Evolutionary conservation across 2,113 vertebrate genomes (phyloP).

Genomic region (Passer domesticus): DNA sequence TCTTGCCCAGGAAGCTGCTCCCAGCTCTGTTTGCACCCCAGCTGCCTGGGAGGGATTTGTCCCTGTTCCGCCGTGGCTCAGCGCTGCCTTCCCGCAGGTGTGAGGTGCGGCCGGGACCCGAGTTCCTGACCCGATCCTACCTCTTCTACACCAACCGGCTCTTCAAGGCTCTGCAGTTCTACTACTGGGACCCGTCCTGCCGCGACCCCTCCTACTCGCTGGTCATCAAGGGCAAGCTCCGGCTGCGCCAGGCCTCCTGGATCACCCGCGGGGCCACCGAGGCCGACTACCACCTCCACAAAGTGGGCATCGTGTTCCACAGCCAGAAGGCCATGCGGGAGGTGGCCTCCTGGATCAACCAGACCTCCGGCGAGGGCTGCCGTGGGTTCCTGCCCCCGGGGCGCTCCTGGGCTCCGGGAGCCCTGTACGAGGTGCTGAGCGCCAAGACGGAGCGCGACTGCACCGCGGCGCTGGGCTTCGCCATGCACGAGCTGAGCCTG

Average conservation of each 20-base stretch:
- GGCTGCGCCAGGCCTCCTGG: conserved; percentile 88
- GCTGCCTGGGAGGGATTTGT: background rate
- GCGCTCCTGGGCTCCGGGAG: conserved; percentile 69
- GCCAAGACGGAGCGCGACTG: conserved; percentile 75
- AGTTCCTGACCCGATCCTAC: conserved; percentile 89
- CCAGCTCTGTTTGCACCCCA: fast-evolving
- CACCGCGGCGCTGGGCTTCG: conserved; percentile 79
- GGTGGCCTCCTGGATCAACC: conserved; percentile 69
- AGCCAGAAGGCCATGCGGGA: conserved; percentile 74
- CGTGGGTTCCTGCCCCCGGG: conserved; percentile 37
- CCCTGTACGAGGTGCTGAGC: conserved; percentile 82
- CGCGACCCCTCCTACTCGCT: conserved; percentile 83
- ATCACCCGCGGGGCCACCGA: conserved; percentile 86
- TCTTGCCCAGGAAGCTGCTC: background rate
- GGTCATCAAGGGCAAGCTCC: conserved; percentile 85
- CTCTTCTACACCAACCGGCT: conserved; percentile 84
- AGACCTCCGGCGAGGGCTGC: conserved; percentile 55
- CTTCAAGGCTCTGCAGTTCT: conserved; percentile 89
- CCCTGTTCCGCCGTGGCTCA: fast-evolving
- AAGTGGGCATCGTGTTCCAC: conserved; percentile 86
- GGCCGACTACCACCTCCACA: conserved; percentile 85
- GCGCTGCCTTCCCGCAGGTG: conserved; percentile 71
- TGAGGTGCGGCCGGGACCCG: conserved; percentile 87
- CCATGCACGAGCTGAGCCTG: conserved; percentile 88
- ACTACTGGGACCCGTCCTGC: conserved; percentile 84